Conservation (phyloP, 2,888 invertebrate species). For the Isotomurus palustris region DNA sequence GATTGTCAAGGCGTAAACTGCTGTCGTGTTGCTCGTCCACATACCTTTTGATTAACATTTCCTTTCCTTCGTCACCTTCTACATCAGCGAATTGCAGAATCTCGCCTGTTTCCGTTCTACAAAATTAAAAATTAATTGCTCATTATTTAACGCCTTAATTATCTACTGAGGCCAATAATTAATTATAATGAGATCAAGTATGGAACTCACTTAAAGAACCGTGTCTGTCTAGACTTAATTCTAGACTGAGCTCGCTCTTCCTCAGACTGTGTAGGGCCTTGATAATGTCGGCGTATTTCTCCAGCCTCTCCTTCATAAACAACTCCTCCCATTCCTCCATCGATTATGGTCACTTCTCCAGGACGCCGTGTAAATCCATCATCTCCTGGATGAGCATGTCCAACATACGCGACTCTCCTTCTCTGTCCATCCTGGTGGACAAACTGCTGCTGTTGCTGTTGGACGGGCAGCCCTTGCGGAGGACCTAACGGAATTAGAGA, state of each 20-base stretch:
- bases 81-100: conserved; percentile 49
- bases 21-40: conserved; percentile 65
- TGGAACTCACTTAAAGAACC: conserved; percentile 33
- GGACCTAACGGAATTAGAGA: no score
- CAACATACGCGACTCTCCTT: conserved; percentile 24
- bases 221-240: conserved; percentile 26
- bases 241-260: no score
- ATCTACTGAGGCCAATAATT: background rate
- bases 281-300: conserved; percentile 13
- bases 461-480: conserved; percentile 4
- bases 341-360: no score
- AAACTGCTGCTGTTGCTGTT: conserved; percentile 21
- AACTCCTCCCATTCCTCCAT: background rate
- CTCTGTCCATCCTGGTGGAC: conserved; percentile 3
- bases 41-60: conserved; percentile 74
- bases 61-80: conserved; percentile 70
- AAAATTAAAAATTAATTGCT: conserved; percentile 3
- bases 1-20: no score
- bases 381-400: conserved; percentile 30
- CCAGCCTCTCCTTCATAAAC: background rate
- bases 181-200: background rate
- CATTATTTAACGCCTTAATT: background rate
- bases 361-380: conserved; percentile 25
- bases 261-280: no score
- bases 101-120: conserved; percentile 44